Evolutionary conservation across 2,888 invertebrate genomes (phyloP).

Genomic region (Cosmia trapezina): DNA sequence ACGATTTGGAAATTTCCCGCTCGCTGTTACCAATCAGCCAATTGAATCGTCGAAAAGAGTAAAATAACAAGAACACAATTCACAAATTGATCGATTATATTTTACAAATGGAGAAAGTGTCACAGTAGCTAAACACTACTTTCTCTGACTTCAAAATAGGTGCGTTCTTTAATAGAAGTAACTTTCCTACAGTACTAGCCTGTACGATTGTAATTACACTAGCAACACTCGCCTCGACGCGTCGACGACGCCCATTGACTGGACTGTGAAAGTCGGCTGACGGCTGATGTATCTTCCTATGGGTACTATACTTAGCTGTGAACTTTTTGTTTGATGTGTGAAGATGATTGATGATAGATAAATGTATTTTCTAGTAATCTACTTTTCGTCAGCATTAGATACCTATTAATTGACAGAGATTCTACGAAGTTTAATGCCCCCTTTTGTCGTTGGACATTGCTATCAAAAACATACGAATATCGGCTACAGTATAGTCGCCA

Average conservation of each 20-base stretch:
- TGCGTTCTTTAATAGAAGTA: constrained; percentile 60
- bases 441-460: not conserved
- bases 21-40: constrained; percentile 7
- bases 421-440: not conserved
- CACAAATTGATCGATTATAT: constrained; percentile 66
- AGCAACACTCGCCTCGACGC: constrained; percentile 30
- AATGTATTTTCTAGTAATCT: constrained; percentile 10
- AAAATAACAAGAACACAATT: constrained; percentile 48
- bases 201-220: constrained; percentile 57
- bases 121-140: constrained; percentile 75
- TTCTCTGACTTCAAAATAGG: constrained; percentile 76
- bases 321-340: constrained; percentile 28
- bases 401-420: not conserved
- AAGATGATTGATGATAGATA: constrained; percentile 28
- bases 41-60: constrained; percentile 15
- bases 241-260: constrained; percentile 25
- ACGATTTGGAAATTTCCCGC: not conserved
- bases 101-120: constrained; percentile 78
- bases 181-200: constrained; percentile 68
- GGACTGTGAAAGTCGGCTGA: constrained; percentile 56
- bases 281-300: constrained; percentile 15
- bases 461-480: not conserved
- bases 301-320: not conserved
- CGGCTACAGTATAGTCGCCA: not conserved
- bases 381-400: not conserved